Evolutionary conservation across 2,888 invertebrate genomes (phyloP).

Genomic region (Oligia latruncula): DNA sequence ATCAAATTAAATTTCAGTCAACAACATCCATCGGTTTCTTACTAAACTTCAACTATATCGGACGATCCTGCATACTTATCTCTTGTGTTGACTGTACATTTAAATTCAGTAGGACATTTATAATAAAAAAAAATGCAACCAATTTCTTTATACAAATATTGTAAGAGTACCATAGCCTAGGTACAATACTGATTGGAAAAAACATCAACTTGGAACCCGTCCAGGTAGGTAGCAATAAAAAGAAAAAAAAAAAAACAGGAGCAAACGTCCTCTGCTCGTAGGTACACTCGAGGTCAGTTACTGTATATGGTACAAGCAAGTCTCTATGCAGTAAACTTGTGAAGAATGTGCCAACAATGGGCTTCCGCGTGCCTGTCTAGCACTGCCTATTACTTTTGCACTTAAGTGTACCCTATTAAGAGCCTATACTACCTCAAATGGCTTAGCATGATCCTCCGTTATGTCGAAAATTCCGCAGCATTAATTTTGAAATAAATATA

Average conservation of each 20-base stretch:
- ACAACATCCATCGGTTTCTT: too few species aligned
- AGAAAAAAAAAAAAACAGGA: constrained; percentile 15
- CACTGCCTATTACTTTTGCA: constrained; percentile 8
- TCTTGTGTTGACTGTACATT: too few species aligned
- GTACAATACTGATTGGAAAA: neutral
- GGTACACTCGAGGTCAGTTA: constrained; percentile 37
- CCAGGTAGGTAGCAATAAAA: neutral
- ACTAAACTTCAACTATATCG: too few species aligned
- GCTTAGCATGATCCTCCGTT: too few species aligned
- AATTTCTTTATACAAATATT: neutral
- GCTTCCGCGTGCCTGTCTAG: constrained; percentile 60
- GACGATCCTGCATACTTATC: too few species aligned
- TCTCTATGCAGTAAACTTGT: constrained; percentile 47
- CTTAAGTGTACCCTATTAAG: constrained; percentile 24
- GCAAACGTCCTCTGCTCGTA: constrained; percentile 32
- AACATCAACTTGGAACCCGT: neutral
- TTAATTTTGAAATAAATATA: too few species aligned
- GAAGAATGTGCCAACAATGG: constrained; percentile 63
- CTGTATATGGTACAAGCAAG: constrained; percentile 48
- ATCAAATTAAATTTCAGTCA: too few species aligned
- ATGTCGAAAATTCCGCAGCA: too few species aligned
- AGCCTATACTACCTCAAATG: too few species aligned
- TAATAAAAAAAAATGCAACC: neutral
- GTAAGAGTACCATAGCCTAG: neutral
- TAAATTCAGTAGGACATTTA: too few species aligned